These are phyloP conservation scores for Escarpia spicata DNA, from an alignment of 2,888 invertebrate genomes.

Conservation along the genomic window DNA sequence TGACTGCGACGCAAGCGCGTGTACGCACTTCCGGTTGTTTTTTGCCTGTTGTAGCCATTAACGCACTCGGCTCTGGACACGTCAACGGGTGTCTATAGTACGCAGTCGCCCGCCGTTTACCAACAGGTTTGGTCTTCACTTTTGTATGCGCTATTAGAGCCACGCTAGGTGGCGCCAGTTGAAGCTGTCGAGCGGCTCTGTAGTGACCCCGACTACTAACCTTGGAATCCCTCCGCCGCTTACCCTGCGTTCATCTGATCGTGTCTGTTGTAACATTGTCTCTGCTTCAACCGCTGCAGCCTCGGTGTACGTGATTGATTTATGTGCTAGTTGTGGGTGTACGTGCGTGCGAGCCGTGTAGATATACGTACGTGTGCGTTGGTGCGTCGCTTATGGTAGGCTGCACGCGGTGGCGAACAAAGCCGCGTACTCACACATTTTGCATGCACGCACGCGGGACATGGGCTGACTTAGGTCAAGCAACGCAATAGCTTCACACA, in stretches of 20 bases:
- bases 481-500: not conserved
- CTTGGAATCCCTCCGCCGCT: not conserved
- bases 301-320: not conserved
- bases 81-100: slow-evolving; percentile 23
- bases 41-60: slow-evolving; percentile 28
- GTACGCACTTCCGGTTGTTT: not conserved
- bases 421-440: not conserved
- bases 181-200: slow-evolving; percentile 13
- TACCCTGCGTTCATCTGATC: not conserved
- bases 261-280: not conserved
- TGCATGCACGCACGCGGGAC: not conserved
- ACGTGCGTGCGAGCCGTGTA: not conserved
- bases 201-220: not conserved
- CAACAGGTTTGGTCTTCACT: slow-evolving; percentile 31
- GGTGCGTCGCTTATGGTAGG: too few species aligned
- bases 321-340: not conserved
- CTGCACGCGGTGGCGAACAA: not conserved
- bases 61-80: slow-evolving; percentile 31
- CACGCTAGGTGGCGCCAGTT: slow-evolving; percentile 6
- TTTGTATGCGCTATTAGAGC: slow-evolving; percentile 11
- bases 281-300: not conserved
- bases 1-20: not conserved
- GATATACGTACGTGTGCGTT: not conserved
- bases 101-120: slow-evolving; percentile 27
- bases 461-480: not conserved